phyloP scores from a whole-genome alignment of 2,113 vertebrate species.

The Brachyistius frenatus region DNA sequence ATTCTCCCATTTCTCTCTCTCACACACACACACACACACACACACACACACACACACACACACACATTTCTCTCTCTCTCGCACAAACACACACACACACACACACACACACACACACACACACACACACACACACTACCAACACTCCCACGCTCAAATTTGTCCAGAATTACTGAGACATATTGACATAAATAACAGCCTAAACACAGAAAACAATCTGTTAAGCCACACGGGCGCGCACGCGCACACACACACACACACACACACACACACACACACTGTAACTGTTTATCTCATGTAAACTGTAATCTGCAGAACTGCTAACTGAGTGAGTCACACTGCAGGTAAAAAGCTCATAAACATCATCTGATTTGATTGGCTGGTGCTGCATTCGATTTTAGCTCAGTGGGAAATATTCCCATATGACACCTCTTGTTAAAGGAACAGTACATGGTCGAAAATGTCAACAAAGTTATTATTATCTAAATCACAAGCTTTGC shows the following conservation, averaged over 20 bases:
- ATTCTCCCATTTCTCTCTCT: slow-evolving; percentile 60
- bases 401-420: slow-evolving; percentile 13
- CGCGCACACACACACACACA: background rate
- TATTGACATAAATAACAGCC: slow-evolving; percentile 64
- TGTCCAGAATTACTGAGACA: slow-evolving; percentile 47
- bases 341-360: slow-evolving; percentile 24
- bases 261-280: slow-evolving; percentile 1
- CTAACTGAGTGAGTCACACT: slow-evolving; percentile 21
- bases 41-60: slow-evolving; percentile 38
- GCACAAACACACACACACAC: background rate
- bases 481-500: too few species aligned
- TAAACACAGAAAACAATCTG: slow-evolving; percentile 58
- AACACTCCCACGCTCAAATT: slow-evolving; percentile 56
- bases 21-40: slow-evolving; percentile 25
- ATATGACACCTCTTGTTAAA: background rate
- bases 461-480: too few species aligned
- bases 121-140: slow-evolving; percentile 30
- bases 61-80: background rate
- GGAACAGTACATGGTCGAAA: background rate
- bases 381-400: background rate
- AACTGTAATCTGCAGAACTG: slow-evolving; percentile 29
- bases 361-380: background rate
- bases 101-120: slow-evolving; percentile 37
- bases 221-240: slow-evolving; percentile 6
- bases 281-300: slow-evolving; percentile 1